Conservation (phyloP, 2,797 vertebrate genomes). For the Rhinogobio ventralis region DNA sequence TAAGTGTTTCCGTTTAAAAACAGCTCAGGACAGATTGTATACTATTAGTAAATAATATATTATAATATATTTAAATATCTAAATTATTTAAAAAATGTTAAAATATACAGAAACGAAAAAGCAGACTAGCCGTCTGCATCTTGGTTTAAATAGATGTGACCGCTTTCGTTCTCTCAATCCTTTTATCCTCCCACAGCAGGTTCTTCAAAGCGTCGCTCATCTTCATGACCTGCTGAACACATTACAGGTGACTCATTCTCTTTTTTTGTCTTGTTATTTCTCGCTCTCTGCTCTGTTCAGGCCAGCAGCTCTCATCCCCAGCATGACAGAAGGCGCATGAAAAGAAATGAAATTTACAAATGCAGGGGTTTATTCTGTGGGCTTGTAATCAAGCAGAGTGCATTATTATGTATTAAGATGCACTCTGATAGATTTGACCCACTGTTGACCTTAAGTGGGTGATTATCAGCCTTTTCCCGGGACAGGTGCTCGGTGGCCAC, state of each 20-base stretch:
- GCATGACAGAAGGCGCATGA: background rate
- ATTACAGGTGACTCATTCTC: conserved; percentile 82
- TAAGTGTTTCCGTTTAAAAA: conserved; percentile 66
- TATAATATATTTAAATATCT: background rate
- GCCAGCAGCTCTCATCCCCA: background rate
- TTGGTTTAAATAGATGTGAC: background rate
- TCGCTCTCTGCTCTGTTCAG: background rate
- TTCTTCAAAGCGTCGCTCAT: conserved; percentile 83
- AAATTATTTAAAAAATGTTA: background rate
- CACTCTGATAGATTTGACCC: conserved; percentile 14
- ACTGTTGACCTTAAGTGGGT: background rate
- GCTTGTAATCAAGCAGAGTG: conserved; percentile 4
- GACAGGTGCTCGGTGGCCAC: background rate
- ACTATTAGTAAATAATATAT: background rate
- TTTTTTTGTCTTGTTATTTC: background rate
- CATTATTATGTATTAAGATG: background rate
- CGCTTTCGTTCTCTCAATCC: conserved; percentile 15
- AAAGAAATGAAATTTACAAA: background rate
- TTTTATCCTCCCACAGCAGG: conserved; percentile 76
- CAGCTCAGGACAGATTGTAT: background rate
- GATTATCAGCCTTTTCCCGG: background rate
- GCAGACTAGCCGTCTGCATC: background rate
- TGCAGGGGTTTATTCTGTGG: background rate
- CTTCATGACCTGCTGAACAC: conserved; percentile 85
- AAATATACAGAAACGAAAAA: background rate